Conservation (phyloP, 2,888 invertebrate genomes). For the Andrena marginata region DNA sequence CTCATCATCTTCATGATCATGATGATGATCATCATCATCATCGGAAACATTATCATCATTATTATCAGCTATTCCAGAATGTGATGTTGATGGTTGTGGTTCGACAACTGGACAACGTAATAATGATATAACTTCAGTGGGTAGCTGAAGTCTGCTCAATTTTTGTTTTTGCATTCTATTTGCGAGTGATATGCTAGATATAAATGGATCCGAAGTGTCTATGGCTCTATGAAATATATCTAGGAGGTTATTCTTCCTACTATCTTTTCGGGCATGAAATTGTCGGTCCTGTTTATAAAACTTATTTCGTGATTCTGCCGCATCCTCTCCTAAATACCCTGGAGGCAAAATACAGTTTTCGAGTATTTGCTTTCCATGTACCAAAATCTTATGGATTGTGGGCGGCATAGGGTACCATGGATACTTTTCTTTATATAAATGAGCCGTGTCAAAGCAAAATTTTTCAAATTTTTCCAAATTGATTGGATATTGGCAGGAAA, state of each 20-base stretch:
- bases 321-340: neutral
- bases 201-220: slow-evolving; percentile 9
- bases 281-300: slow-evolving; percentile 1
- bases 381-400: neutral
- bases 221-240: neutral
- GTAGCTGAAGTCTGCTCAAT: neutral
- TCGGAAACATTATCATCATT: no score
- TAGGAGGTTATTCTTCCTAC: neutral
- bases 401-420: neutral
- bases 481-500: neutral
- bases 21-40: neutral
- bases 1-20: no score
- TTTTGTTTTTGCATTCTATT: slow-evolving; percentile 5
- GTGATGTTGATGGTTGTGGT: no score
- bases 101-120: neutral
- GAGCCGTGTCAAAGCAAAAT: slow-evolving; percentile 2
- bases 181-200: neutral
- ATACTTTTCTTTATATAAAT: neutral
- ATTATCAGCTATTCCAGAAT: no score
- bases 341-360: neutral
- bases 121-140: neutral
- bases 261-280: slow-evolving; percentile 1
- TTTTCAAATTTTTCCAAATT: neutral
- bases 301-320: neutral
- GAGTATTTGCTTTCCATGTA: neutral